phyloP scores from a whole-genome alignment of 2,888 invertebrate species.

The Thelaira solivaga region DNA sequence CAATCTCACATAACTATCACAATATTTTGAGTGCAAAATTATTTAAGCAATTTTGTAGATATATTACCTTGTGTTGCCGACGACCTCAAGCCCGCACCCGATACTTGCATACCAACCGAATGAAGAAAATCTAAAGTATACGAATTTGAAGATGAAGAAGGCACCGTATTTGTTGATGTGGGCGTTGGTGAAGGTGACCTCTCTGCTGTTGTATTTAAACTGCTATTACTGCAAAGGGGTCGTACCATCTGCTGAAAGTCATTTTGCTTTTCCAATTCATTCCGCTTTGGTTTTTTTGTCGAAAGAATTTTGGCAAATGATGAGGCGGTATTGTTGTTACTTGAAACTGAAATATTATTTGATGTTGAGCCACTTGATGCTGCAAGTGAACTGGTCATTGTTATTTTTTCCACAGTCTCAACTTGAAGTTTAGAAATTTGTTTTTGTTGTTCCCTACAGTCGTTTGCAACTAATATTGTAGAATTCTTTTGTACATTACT shows the following conservation, averaged over 20 bases:
- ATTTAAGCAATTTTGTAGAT: not conserved
- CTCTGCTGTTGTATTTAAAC: slow-evolving; percentile 3
- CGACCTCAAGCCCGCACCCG: slow-evolving; percentile 58
- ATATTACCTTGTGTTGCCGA: slow-evolving; percentile 20
- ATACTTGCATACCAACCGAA: slow-evolving; percentile 70
- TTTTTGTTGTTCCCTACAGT: slow-evolving; percentile 11
- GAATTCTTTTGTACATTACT: slow-evolving; percentile 12
- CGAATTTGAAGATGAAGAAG: slow-evolving; percentile 62
- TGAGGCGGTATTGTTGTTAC: not conserved
- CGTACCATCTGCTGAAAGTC: slow-evolving; percentile 5
- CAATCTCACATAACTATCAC: too few relatives aligned
- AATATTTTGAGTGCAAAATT: too few relatives aligned
- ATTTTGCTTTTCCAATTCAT: not conserved
- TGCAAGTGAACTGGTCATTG: slow-evolving; percentile 34
- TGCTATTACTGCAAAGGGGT: not conserved
- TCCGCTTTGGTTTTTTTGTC: not conserved
- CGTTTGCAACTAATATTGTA: not conserved
- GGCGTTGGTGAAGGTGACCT: not conserved
- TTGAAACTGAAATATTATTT: slow-evolving; percentile 14
- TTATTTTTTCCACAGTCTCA: slow-evolving; percentile 5
- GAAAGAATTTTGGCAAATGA: not conserved
- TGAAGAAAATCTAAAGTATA: slow-evolving; percentile 71
- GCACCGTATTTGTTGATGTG: not conserved
- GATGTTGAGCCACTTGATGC: slow-evolving; percentile 41
- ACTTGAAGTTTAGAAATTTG: slow-evolving; percentile 19